Percentiles rank a stretch among this genome's conserved stretches.
Evolutionary conservation across 2,113 vertebrate species (phyloP).

Genomic region (Xiphorhynchus elegans): DNA sequence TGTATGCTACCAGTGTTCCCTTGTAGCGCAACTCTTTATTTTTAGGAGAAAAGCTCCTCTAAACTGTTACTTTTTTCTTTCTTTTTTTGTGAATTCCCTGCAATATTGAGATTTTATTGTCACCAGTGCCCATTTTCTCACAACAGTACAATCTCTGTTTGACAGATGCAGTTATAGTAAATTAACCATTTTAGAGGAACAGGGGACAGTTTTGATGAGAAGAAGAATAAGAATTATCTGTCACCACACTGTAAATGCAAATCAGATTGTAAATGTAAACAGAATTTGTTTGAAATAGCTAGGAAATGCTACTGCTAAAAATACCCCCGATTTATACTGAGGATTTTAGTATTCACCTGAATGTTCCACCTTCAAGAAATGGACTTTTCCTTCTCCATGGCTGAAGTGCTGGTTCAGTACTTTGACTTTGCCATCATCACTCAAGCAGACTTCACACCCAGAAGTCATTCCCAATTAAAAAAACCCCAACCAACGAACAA

Average conservation of each 20-base stretch:
- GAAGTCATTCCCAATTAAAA: not conserved
- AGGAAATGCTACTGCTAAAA: not conserved
- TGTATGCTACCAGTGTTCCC: not conserved
- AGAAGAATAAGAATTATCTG: not conserved
- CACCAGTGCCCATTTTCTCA: not conserved
- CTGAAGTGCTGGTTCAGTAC: not conserved
- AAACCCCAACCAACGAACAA: not conserved
- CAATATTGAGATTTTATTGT: not conserved
- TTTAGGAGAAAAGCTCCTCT: not conserved
- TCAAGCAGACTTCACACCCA: not conserved
- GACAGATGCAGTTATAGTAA: not conserved
- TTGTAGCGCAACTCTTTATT: not conserved
- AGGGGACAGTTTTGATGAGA: not conserved
- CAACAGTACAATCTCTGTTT: not conserved
- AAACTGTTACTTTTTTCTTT: rapidly evolving
- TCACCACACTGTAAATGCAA: not conserved
- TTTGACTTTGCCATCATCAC: not conserved
- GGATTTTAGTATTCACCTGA: not conserved
- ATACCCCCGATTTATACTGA: not conserved
- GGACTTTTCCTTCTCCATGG: not conserved
- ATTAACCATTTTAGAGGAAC: not conserved
- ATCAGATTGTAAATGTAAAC: not conserved
- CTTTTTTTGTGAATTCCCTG: not conserved
- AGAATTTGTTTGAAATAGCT: not conserved
- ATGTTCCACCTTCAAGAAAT: not conserved